phyloP scores from a whole-genome alignment of 37 sponge, comb jelly and placozoan genomes.

The Geodia barretti region DNA sequence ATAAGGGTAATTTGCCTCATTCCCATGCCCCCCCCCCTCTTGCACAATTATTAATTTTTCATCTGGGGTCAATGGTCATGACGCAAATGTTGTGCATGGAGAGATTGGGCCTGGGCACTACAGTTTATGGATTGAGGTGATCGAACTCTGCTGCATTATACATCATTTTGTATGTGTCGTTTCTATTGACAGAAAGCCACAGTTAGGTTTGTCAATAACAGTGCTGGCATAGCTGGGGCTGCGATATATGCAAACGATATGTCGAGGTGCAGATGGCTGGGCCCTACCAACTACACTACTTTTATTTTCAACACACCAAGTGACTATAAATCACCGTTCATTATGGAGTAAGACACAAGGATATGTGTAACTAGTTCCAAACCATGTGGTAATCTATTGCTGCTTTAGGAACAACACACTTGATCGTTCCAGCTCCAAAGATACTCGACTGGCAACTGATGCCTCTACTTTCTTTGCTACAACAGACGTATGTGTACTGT shows the following conservation, averaged over 20 bases:
- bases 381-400: too few relatives aligned
- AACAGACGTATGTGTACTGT: constrained; percentile 9
- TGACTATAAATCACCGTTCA: constrained; percentile 28
- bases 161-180: too few relatives aligned
- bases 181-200: constrained; percentile 40
- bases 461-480: constrained; percentile 23
- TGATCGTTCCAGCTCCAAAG: neutral
- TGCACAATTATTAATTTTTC: too few relatives aligned
- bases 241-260: constrained; percentile 74
- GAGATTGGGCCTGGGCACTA: too few relatives aligned
- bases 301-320: constrained; percentile 34
- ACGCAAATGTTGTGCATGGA: too few relatives aligned
- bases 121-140: too few relatives aligned
- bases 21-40: too few relatives aligned
- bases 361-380: neutral
- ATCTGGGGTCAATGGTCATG: too few relatives aligned
- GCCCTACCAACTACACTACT: constrained; percentile 23
- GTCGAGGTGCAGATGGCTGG: constrained; percentile 62
- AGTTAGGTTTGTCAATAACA: constrained; percentile 56
- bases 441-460: constrained; percentile 38
- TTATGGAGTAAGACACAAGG: constrained; percentile 6
- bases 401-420: constrained; percentile 12
- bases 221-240: constrained; percentile 56
- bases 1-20: too few relatives aligned
- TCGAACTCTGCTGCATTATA: constrained; percentile 23